These are phyloP conservation scores for Romanogobio albipinnatus DNA, from an alignment of 2,113 vertebrate species.

Conservation along the genomic window DNA sequence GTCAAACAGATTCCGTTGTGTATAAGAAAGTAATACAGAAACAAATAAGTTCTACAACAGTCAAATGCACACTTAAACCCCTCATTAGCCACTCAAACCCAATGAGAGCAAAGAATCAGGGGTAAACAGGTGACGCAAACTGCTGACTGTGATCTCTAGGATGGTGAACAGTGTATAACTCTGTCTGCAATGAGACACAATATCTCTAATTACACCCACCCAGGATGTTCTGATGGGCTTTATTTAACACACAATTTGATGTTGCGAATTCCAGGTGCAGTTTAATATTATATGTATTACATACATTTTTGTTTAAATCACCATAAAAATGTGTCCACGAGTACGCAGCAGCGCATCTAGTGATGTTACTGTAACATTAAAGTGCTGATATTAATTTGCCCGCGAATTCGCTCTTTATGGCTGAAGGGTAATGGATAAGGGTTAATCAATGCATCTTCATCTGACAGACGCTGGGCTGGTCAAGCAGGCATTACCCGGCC, in stretches of 20 bases:
- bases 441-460: constrained; percentile 31
- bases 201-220: constrained; percentile 51
- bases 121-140: constrained; percentile 60
- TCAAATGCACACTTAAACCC: constrained; percentile 33
- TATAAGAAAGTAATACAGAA: background rate
- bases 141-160: constrained; percentile 56
- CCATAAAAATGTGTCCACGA: background rate
- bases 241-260: constrained; percentile 52
- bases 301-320: background rate
- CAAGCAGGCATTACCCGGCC: constrained; percentile 48
- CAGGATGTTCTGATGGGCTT: constrained; percentile 56
- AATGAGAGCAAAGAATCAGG: constrained; percentile 50
- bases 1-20: background rate
- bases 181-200: constrained; percentile 40
- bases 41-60: constrained; percentile 13
- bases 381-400: background rate
- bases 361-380: background rate
- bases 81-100: constrained; percentile 51
- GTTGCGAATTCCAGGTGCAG: constrained; percentile 50
- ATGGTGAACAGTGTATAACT: constrained; percentile 42
- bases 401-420: background rate
- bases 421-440: constrained; percentile 37
- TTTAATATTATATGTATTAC: constrained; percentile 13
- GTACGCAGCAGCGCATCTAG: background rate
- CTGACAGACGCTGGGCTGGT: constrained; percentile 28